Conservation (phyloP, 1,140 invertebrate genomes). For the Yoshiicerus persimilis region DNA sequence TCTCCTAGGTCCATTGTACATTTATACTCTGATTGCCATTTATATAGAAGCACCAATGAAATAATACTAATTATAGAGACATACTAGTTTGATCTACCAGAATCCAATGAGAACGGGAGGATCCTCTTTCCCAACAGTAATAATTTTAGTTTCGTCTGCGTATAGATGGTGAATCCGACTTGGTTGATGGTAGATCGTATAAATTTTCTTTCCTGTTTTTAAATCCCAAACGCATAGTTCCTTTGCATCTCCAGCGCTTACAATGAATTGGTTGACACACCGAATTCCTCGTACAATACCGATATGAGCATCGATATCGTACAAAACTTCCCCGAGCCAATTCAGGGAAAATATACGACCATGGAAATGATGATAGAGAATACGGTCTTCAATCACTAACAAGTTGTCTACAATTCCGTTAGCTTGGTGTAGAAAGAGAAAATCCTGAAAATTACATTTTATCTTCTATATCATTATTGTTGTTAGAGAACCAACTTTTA, state of each 20-base stretch:
- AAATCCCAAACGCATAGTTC: constrained; percentile 26
- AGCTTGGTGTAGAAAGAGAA: neutral
- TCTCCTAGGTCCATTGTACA: too few relatives aligned
- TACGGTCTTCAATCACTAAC: neutral
- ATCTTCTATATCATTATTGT: too few relatives aligned
- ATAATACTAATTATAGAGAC: neutral
- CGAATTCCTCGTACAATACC: constrained; percentile 23
- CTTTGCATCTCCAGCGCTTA: constrained; percentile 26
- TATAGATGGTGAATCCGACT: constrained; percentile 24
- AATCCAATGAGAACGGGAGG: constrained; percentile 26
- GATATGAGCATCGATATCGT: neutral
- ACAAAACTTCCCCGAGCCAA: constrained; percentile 3
- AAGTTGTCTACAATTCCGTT: constrained; percentile 26
- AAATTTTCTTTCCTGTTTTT: constrained; percentile 14
- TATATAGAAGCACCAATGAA: too few relatives aligned
- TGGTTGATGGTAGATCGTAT: constrained; percentile 22
- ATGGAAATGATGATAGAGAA: constrained; percentile 30
- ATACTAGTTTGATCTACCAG: neutral
- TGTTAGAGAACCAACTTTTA: too few relatives aligned
- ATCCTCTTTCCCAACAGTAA: constrained; percentile 24
- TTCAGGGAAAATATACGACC: constrained; percentile 15
- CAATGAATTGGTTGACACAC: constrained; percentile 3
- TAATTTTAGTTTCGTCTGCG: constrained; percentile 27
- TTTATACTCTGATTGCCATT: too few relatives aligned
- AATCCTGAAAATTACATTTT: constrained; percentile 11